These are phyloP conservation scores for Vulpes lagopus DNA, from an alignment of 2,113 vertebrate genomes.

Conservation along the genomic window DNA sequence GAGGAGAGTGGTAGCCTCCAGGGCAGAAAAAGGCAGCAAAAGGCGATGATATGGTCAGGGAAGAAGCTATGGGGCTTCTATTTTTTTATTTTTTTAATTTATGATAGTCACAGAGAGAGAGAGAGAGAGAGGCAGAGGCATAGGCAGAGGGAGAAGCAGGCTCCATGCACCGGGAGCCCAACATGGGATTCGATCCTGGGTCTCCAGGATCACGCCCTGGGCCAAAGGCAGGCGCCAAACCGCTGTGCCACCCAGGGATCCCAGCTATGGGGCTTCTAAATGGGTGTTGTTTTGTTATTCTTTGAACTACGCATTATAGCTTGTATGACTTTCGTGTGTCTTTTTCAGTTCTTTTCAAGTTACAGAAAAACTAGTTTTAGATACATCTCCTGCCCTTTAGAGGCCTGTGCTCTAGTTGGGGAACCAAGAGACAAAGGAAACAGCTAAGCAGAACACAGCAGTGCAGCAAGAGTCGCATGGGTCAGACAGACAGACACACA, in stretches of 20 bases:
- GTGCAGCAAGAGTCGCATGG: rapidly evolving
- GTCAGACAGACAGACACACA: not conserved
- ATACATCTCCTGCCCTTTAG: not conserved
- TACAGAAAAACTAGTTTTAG: not conserved
- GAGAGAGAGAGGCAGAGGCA: no score
- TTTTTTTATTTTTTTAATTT: no score
- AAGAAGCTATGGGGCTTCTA: not conserved
- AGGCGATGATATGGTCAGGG: not conserved
- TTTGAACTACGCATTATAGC: not conserved
- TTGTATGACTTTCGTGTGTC: not conserved
- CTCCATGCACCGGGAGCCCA: no score
- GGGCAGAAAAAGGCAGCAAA: rapidly evolving
- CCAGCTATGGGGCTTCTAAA: not conserved
- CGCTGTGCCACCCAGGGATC: no score
- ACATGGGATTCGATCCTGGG: no score
- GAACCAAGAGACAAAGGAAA: not conserved
- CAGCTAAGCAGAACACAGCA: not conserved
- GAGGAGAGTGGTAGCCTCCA: not conserved
- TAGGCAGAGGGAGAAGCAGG: no score
- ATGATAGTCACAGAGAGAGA: no score
- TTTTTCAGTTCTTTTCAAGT: not conserved
- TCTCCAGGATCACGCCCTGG: no score
- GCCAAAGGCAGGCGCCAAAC: no score
- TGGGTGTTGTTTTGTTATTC: not conserved
- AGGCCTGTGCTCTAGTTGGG: not conserved